These are phyloP conservation scores for Lordiphosa stackelbergi DNA, from an alignment of 1,140 invertebrate genomes.

Conservation along the genomic window DNA sequence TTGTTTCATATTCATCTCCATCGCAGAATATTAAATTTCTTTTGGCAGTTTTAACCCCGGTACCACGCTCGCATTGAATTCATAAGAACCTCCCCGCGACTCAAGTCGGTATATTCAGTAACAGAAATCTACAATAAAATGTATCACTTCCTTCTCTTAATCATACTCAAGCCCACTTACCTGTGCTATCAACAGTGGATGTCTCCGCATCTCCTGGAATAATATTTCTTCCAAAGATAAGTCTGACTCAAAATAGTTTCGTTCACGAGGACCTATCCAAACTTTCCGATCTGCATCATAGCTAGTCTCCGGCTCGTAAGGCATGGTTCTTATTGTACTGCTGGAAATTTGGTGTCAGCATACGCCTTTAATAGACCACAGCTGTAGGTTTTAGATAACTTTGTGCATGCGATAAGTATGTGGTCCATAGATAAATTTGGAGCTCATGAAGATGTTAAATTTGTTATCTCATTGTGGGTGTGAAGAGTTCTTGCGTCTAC, in stretches of 20 bases:
- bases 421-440: no score
- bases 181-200: slow-evolving; percentile 27
- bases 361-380: no score
- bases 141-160: not conserved
- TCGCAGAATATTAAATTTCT: slow-evolving; percentile 48
- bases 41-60: no score
- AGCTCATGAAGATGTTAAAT: no score
- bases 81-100: slow-evolving; percentile 17
- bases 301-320: slow-evolving; percentile 13
- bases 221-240: slow-evolving; percentile 38
- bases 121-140: slow-evolving; percentile 19
- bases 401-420: no score
- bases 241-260: slow-evolving; percentile 22
- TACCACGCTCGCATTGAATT: slow-evolving; percentile 25
- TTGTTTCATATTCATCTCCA: slow-evolving; percentile 34
- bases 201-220: slow-evolving; percentile 24
- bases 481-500: no score
- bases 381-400: no score
- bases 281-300: slow-evolving; percentile 41
- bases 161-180: not conserved
- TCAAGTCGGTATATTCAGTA: slow-evolving; percentile 19
- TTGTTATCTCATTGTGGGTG: no score
- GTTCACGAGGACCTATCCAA: slow-evolving; percentile 21
- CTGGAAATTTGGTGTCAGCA: not conserved
- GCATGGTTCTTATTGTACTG: slow-evolving; percentile 8